Base-by-base conservation (phyloP, 2,888 invertebrate genomes). In the Volucella inflata region DNA sequence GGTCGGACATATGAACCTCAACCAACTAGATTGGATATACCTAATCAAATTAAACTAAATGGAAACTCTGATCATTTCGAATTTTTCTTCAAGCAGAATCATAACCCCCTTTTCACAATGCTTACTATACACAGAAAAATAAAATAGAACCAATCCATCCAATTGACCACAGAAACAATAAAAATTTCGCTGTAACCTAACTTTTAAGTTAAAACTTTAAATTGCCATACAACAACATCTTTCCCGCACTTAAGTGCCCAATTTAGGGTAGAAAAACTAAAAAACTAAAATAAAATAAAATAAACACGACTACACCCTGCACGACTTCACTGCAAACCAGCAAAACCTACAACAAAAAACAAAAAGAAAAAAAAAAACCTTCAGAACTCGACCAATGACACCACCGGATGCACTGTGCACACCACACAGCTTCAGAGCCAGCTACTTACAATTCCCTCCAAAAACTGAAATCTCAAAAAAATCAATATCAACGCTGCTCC, bases 161-260 rank as follows among this genome's bases (percentile, higher is more conserved):
- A 74, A 53, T 12, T 55, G n/a, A 53, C 53, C 14, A 14, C 2
- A 17, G 42, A 50, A 70, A 76, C 36, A 81, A 64, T 40, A 30
- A 48, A 67, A 64, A 59, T 50, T 68, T 64, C 50, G 44, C 57
- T 42, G 59, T 70, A 75, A 36, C 64, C 70, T 70, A 75, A 68
- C 50, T 74, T 72, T 62, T 44, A 62, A 46, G 62, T 53, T 12
- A 51, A 74, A 84, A 84, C 74, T 75, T 84, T 75, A 80, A 84
- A 84, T 75, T 75, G 75, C 80, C 75, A 57, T 62, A 80, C 60
- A 67, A 75, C 80, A 80, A 76, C 80, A 71, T 80, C 70, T 71
- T 79, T 62, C 68, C 84, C 65, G 65, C 75, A 79, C 59, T 75
- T 67, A 84, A 84, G 84, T 84, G 80, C 59, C 70, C 80, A 84